Evolutionary conservation across 2,888 invertebrate genomes (phyloP), one percentile per base, ranked within the genome.

Genomic region (Scaptodrosophila latifasciaeformis): DNA sequence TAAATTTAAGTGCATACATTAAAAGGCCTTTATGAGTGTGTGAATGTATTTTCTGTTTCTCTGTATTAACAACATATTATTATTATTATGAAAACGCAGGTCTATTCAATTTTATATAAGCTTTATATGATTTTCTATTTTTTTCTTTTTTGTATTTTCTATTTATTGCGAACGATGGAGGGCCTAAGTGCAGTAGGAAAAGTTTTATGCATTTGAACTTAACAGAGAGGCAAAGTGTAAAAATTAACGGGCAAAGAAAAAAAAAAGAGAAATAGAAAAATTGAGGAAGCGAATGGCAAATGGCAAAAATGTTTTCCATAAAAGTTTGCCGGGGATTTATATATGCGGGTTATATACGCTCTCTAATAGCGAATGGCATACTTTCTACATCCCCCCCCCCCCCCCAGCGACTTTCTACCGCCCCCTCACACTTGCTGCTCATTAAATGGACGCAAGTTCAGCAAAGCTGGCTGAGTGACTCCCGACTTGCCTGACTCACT

Each of bases 1-100:
- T 72, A 66, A 61, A 72, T 67, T 72, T 76, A 76, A 72, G 72
- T 72, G 72, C 72, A 74, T 50, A 44, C 62, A 54, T 62, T 62
- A 62, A 62, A 51, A 45, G 44, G 15, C 44, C 50, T 49, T n/a
- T 19, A 13, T 30, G 21, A 34, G 31, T 45, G 40, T 46, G 31
- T 47, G 19, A 13, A n/a, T 15, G 29, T 27, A 19, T 48, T 24
- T 9, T 37, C 9, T 49, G 42, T 30, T 49, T 29, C 19, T 45
- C 35, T 21, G 30, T 29, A 42, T 56, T 63, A 62, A 54, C 43
- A 35, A 37, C 15, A 34, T 13, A 39, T 48, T 48, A 37, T 18
- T 21, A 48, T 55, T 61, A 62, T 61, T 56, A 61, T 62, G 50
- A 51, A 50, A 44, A 46, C 48, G 54, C 44, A 43, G 35, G 35